A percentile compares a stretch with the other conserved stretches of the same genome.
These are phyloP conservation scores for Sebastes oblongus DNA, from an alignment of 2,797 vertebrate genomes.

Conservation along the genomic window DNA sequence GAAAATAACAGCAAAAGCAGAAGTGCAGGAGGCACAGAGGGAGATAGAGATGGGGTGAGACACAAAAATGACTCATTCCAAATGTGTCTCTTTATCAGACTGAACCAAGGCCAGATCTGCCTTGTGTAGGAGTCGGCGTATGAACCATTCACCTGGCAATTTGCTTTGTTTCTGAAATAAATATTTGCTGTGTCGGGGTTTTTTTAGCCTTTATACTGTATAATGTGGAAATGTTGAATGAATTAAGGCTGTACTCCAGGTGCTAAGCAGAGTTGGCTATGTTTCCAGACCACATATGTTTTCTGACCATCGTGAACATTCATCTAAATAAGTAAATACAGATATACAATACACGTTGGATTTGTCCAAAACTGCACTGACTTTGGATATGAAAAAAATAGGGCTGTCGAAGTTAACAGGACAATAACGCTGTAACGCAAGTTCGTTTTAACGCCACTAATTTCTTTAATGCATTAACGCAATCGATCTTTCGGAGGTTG, in stretches of 20 bases:
- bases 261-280: background rate
- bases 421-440: accelerated
- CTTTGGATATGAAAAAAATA: background rate
- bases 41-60: constrained; percentile 13
- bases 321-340: background rate
- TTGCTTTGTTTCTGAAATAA: constrained; percentile 20
- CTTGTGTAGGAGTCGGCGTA: constrained; percentile 35
- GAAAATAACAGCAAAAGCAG: constrained; percentile 21
- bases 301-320: background rate
- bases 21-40: background rate
- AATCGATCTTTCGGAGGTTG: too few species aligned
- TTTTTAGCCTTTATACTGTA: background rate
- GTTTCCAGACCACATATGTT: background rate
- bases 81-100: constrained; percentile 42
- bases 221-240: constrained; percentile 22
- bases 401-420: accelerated
- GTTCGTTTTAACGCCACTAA: too few species aligned
- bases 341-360: background rate
- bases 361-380: background rate
- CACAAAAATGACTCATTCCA: constrained; percentile 43
- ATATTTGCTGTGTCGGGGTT: background rate
- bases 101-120: constrained; percentile 12
- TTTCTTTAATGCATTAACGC: too few species aligned
- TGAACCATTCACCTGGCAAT: constrained; percentile 29
- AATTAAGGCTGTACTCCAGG: background rate